These are phyloP conservation scores for Lathamus discolor DNA, from an alignment of 2,113 vertebrate species.

Conservation along the genomic window DNA sequence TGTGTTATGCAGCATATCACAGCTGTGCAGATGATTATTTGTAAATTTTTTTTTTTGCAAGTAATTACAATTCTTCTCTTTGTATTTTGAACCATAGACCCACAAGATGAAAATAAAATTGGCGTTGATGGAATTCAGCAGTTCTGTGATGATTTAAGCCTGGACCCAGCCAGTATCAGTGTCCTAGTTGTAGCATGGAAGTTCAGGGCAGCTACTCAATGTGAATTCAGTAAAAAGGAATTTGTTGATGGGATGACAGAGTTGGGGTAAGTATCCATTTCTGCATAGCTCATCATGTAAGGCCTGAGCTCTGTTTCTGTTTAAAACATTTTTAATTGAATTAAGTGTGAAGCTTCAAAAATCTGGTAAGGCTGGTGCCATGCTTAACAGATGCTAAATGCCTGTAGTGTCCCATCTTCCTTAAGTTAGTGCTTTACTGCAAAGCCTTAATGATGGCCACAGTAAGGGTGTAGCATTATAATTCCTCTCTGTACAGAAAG, in stretches of 20 bases:
- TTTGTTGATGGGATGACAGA: conserved; percentile 96
- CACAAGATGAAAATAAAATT: conserved; percentile 97
- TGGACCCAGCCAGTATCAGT: conserved; percentile 91
- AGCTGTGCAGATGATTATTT: not conserved
- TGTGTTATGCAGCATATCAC: not conserved
- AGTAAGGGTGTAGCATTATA: not conserved
- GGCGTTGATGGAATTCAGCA: conserved; percentile 95
- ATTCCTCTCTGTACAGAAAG: not conserved
- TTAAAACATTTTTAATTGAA: not conserved
- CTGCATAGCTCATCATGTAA: not conserved
- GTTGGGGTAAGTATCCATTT: conserved; percentile 83
- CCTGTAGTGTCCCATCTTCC: not conserved
- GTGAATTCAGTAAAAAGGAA: conserved; percentile 95
- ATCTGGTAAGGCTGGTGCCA: not conserved
- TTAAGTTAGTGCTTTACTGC: not conserved
- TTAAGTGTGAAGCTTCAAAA: not conserved
- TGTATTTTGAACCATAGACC: conserved; percentile 77
- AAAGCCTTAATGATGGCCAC: not conserved
- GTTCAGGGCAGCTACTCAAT: conserved; percentile 93
- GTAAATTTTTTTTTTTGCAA: not conserved
- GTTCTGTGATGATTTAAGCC: conserved; percentile 91
- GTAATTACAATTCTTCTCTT: not conserved
- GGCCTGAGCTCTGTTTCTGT: not conserved
- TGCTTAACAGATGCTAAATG: not conserved
- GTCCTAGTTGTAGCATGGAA: conserved; percentile 95